Conservation (phyloP, 2,113 vertebrate genomes). For the Lasiurus borealis region DNA sequence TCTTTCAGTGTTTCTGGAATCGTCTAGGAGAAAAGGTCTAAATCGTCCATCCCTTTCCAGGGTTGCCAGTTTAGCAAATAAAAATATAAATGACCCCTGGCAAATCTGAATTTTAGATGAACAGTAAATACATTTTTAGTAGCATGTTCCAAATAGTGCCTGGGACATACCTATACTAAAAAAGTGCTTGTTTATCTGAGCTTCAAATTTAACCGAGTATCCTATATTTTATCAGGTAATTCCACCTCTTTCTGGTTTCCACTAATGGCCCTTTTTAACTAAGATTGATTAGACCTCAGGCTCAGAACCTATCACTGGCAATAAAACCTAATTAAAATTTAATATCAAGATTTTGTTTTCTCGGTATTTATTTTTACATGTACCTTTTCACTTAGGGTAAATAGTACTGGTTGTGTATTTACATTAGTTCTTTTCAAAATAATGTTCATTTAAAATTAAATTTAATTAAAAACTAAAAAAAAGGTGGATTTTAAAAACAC, state of each 20-base stretch:
- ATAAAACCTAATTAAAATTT: neutral
- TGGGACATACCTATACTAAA: neutral
- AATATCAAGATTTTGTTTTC: neutral
- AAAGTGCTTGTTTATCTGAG: neutral
- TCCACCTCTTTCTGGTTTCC: neutral
- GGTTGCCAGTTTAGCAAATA: neutral
- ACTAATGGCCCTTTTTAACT: neutral
- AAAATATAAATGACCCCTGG: neutral
- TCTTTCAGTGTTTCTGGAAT: neutral
- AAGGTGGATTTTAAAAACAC: neutral
- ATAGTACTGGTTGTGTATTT: neutral
- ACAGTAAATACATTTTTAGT: neutral
- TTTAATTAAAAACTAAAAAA: conserved; percentile 7
- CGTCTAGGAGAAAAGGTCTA: neutral
- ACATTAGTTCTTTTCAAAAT: conserved; percentile 18
- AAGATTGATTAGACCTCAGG: neutral
- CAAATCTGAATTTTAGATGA: conserved; percentile 37
- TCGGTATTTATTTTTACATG: neutral
- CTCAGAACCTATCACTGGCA: neutral
- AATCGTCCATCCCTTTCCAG: neutral
- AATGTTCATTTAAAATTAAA: conserved; percentile 40
- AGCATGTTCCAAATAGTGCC: neutral
- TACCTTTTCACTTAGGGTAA: neutral
- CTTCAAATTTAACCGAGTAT: neutral
- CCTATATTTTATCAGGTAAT: neutral